Evolutionary conservation across 2,888 invertebrate species (phyloP).

Genomic region (Apamea anceps): DNA sequence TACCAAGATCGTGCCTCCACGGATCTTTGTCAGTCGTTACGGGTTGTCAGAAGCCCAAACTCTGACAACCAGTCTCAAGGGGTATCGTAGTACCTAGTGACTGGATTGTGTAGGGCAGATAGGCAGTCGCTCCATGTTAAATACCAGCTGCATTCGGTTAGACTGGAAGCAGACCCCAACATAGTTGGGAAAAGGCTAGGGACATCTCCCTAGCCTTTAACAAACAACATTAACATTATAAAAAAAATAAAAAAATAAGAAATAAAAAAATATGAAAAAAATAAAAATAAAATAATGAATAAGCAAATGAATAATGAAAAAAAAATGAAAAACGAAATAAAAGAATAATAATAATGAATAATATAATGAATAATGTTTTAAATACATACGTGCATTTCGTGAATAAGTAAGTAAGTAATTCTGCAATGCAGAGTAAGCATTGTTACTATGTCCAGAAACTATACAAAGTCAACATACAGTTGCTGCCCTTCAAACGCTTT

Average conservation of each 20-base stretch:
- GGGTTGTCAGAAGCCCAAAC: background rate
- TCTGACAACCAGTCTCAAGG: background rate
- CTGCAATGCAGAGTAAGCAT: background rate
- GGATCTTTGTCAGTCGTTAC: background rate
- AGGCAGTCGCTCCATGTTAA: background rate
- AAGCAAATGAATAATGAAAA: no score
- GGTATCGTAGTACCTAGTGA: background rate
- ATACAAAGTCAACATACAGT: background rate
- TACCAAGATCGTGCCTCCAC: background rate
- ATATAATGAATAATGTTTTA: no score
- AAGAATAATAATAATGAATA: no score
- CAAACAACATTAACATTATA: no score
- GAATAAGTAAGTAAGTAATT: background rate
- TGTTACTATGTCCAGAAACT: background rate
- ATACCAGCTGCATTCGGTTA: background rate
- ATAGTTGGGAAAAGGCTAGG: background rate
- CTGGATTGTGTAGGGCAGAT: background rate
- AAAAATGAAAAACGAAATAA: no score
- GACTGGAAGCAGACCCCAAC: background rate
- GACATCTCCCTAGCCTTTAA: no score
- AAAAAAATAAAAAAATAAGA: no score
- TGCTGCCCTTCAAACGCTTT: background rate
- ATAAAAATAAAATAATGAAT: no score
- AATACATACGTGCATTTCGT: background rate
- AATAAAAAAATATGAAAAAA: no score